Percentiles rank a stretch among this genome's conserved stretches.
These are phyloP conservation scores for Drosophila prosaltans DNA, from an alignment of 1,140 invertebrate genomes.

Conservation along the genomic window DNA sequence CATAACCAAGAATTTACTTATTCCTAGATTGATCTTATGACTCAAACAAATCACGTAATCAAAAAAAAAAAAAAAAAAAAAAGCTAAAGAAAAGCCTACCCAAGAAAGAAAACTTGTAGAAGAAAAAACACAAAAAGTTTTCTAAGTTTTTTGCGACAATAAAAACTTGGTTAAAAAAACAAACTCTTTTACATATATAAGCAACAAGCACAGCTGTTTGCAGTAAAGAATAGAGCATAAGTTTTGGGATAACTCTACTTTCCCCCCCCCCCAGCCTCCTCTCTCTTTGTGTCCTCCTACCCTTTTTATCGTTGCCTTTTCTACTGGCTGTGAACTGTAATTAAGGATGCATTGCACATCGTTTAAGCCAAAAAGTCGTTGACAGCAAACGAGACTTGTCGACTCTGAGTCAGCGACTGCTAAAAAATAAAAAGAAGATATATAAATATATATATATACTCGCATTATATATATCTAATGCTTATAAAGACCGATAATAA, in stretches of 20 bases:
- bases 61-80: constrained; percentile 15
- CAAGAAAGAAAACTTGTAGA: neutral
- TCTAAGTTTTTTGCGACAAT: constrained; percentile 29
- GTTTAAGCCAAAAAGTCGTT: constrained; percentile 59
- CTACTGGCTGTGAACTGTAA: constrained; percentile 40
- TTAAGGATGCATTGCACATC: constrained; percentile 78
- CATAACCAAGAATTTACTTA: neutral
- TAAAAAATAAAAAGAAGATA: constrained; percentile 15
- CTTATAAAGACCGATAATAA: constrained; percentile 49
- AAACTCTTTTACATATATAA: constrained; percentile 16
- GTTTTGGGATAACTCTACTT: neutral
- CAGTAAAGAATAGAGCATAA: neutral
- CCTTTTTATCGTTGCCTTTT: neutral
- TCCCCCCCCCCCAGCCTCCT: neutral
- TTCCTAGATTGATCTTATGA: too few species aligned
- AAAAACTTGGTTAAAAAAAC: constrained; percentile 55
- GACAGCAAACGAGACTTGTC: constrained; percentile 57
- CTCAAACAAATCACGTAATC: constrained; percentile 40
- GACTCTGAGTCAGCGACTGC: constrained; percentile 55
- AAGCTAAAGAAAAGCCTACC: too few species aligned
- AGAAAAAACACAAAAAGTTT: constrained; percentile 24
- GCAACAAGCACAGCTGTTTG: neutral
- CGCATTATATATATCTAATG: constrained; percentile 51
- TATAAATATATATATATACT: constrained; percentile 18
- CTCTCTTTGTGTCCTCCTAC: neutral